Base-by-base conservation (phyloP, 1,140 invertebrate genomes). In the Pseudomyrmex concolor region DNA sequence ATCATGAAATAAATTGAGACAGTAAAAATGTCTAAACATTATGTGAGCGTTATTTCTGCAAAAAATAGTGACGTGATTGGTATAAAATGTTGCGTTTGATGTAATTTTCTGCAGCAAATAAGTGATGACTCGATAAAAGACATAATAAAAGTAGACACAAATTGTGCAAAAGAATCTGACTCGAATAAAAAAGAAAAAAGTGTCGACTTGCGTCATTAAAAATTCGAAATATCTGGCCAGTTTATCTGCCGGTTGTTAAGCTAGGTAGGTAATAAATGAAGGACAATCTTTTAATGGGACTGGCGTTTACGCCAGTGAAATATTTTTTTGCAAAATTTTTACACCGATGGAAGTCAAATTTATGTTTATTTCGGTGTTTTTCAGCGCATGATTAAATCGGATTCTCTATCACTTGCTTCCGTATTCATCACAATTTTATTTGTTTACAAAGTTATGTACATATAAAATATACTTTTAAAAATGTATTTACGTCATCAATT, bases 151-250 rank as follows among this genome's bases (percentile, higher is more conserved):
- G 8, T 9, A 45, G 10, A 48, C 12, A 71, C 71, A 12, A 51
- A 13, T 51, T 51, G 50, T 13, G 50, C 2, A 51, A 51, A 51
- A 51, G 13, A 13, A 51, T 12, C 15, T 13, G 54, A 13, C 7
- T 70, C n/a, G 17, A 71, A 25, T 17, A 15, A 48, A 57, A 57
- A 57, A 19, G 25, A 7, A 25, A 12, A 9, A 45, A 64, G 71
- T 43, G 10, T 85, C 84, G 15, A 10, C 10, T 81, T 68, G 34
- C 62, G 45, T 86, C 55, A 45, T 85, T 78, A 71, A 70, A 34
- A 5, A 34, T 34, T 34, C 5, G 3, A n/a, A 43, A 51, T 34
- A 34, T 77, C 17, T 34, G 55, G n/a, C 1, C 2, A 25, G 15
- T 17, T 84, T 62, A 84, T 63, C 50, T 73, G 15, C 22, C 51